phyloP scores from a whole-genome alignment of 2,888 invertebrate species.

The Drosophila formosana region DNA sequence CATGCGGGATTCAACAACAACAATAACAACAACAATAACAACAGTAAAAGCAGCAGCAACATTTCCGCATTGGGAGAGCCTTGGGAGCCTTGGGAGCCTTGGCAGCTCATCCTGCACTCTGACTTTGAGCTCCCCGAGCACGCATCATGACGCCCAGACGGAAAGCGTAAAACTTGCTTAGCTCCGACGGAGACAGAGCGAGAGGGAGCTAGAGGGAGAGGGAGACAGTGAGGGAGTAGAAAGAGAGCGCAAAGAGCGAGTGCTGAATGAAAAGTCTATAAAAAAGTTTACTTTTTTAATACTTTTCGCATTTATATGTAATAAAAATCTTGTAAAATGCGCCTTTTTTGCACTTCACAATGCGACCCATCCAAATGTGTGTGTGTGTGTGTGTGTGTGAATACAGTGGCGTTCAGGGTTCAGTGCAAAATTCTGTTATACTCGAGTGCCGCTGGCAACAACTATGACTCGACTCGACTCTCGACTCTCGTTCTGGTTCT shows the following conservation, averaged over 20 bases:
- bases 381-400: conserved; percentile 19
- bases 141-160: conserved; percentile 77
- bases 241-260: background rate
- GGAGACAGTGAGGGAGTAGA: too few species aligned
- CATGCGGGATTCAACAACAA: conserved; percentile 5
- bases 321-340: conserved; percentile 83
- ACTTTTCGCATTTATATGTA: conserved; percentile 80
- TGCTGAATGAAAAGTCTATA: conserved; percentile 71
- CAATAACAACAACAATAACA: too few species aligned
- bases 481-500: conserved; percentile 20
- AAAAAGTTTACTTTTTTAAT: conserved; percentile 82
- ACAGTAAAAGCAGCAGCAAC: conserved; percentile 5
- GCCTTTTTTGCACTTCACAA: conserved; percentile 76
- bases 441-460: conserved; percentile 58
- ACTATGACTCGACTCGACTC: conserved; percentile 43
- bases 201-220: background rate
- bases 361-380: conserved; percentile 38
- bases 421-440: conserved; percentile 77
- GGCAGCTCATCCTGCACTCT: conserved; percentile 27
- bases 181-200: conserved; percentile 1
- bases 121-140: conserved; percentile 64
- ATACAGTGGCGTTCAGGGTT: conserved; percentile 64
- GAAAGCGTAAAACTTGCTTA: conserved; percentile 68
- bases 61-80: conserved; percentile 37
- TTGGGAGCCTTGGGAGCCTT: conserved; percentile 21